phyloP scores from a whole-genome alignment of 2,888 invertebrate genomes.

The Hirtodrosophila alboralis region DNA sequence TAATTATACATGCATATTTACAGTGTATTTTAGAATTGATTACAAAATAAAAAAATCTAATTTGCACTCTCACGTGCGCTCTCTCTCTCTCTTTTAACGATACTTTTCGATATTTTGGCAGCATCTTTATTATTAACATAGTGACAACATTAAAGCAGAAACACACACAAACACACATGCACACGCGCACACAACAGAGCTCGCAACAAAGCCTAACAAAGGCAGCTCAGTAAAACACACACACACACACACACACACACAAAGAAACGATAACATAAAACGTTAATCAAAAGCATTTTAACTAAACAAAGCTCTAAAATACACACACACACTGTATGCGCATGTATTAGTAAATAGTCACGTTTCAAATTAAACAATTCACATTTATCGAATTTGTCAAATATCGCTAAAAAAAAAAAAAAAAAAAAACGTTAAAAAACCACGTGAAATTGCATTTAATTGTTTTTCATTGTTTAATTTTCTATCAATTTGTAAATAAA shows the following conservation, averaged over 20 bases:
- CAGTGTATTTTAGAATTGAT: no score
- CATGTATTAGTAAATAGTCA: slow-evolving; percentile 1
- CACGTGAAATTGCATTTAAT: no score
- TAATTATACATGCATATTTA: no score
- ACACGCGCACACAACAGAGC: slow-evolving; percentile 1
- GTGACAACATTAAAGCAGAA: slow-evolving; percentile 3
- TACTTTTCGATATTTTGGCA: neutral
- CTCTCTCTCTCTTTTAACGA: neutral
- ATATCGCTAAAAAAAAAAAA: no score
- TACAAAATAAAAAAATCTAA: no score
- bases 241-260: slow-evolving; percentile 15
- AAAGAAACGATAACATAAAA: slow-evolving; percentile 30
- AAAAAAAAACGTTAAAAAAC: no score
- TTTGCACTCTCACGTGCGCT: no score
- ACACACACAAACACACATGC: slow-evolving; percentile 5
- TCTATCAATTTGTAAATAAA: no score
- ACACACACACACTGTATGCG: neutral
- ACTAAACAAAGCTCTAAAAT: slow-evolving; percentile 41
- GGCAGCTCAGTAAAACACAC: slow-evolving; percentile 7
- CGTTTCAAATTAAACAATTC: slow-evolving; percentile 14
- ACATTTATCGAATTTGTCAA: neutral
- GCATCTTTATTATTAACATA: neutral
- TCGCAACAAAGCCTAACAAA: slow-evolving; percentile 33
- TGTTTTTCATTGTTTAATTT: no score
- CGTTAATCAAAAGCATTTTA: slow-evolving; percentile 34